Conservation (phyloP, 2,113 vertebrate genomes). For the Arenaria interpres region DNA sequence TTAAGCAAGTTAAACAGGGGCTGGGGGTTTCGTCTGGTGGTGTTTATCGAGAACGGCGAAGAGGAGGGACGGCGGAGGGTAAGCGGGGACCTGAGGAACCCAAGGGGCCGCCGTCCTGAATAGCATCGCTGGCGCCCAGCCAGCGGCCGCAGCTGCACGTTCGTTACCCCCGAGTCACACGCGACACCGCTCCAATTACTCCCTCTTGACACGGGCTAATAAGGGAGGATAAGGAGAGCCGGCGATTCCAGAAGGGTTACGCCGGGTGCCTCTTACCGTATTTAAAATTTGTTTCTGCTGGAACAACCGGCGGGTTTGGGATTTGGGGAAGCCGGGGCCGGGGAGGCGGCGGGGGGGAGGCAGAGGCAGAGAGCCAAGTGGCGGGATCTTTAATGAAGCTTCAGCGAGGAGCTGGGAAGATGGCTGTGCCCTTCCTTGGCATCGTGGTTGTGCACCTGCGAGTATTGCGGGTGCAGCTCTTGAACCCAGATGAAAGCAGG, state of each 20-base stretch:
- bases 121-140: not conserved
- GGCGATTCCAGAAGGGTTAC: not conserved
- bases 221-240: not conserved
- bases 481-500: not conserved
- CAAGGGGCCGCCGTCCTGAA: not conserved
- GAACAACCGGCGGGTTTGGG: not conserved
- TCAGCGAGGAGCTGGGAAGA: not conserved
- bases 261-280: not conserved
- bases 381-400: not conserved
- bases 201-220: constrained; percentile 45
- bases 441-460: not conserved
- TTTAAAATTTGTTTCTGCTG: not conserved
- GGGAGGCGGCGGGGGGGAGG: not conserved
- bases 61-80: not conserved
- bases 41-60: not conserved
- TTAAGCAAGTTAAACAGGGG: not conserved
- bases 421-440: not conserved
- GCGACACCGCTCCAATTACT: constrained; percentile 5
- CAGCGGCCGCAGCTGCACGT: constrained; percentile 26
- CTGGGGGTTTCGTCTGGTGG: not conserved
- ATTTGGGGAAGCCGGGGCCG: not conserved
- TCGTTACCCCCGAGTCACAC: not conserved
- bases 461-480: not conserved
- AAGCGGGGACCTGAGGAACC: not conserved
- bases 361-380: not conserved